phyloP scores from a whole-genome alignment of 2,113 vertebrate genomes.

The Hippocampus mohnikei region DNA sequence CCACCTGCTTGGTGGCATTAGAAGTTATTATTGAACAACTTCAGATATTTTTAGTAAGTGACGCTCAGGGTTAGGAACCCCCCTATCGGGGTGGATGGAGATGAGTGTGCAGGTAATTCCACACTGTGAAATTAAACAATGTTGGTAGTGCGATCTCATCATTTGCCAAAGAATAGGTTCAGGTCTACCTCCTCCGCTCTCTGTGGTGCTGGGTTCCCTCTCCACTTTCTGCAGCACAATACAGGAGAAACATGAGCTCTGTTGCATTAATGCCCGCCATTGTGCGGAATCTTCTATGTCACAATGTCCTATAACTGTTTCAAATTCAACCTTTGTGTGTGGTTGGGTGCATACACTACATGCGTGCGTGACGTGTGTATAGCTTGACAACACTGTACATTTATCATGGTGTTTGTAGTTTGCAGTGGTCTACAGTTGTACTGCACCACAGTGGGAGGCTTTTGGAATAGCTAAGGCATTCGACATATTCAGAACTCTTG shows the following conservation, averaged over 20 bases:
- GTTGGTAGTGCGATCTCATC: slow-evolving; percentile 51
- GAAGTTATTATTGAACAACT: too few species aligned
- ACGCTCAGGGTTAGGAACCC: too few species aligned
- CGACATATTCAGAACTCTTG: not conserved
- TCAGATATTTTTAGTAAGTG: too few species aligned
- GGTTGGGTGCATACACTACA: slow-evolving; percentile 6
- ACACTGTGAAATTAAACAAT: slow-evolving; percentile 63
- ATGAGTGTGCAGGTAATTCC: slow-evolving; percentile 55
- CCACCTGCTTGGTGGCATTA: too few species aligned
- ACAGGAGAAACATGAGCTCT: slow-evolving; percentile 65
- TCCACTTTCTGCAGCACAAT: slow-evolving; percentile 74
- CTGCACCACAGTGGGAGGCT: not conserved
- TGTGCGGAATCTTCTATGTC: slow-evolving; percentile 60
- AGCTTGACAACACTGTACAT: not conserved
- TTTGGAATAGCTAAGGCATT: not conserved
- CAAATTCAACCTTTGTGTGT: slow-evolving; percentile 21
- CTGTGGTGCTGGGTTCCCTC: slow-evolving; percentile 63
- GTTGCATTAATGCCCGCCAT: slow-evolving; percentile 61
- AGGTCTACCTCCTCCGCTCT: slow-evolving; percentile 32
- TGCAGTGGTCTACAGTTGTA: not conserved
- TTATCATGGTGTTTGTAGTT: not conserved
- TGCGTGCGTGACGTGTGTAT: slow-evolving; percentile 19
- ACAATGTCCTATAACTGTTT: slow-evolving; percentile 67
- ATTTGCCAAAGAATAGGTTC: slow-evolving; percentile 54
- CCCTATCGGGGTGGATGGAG: not conserved